Base-by-base conservation (phyloP, 2,113 vertebrate species). In the Centropus unirufus region DNA sequence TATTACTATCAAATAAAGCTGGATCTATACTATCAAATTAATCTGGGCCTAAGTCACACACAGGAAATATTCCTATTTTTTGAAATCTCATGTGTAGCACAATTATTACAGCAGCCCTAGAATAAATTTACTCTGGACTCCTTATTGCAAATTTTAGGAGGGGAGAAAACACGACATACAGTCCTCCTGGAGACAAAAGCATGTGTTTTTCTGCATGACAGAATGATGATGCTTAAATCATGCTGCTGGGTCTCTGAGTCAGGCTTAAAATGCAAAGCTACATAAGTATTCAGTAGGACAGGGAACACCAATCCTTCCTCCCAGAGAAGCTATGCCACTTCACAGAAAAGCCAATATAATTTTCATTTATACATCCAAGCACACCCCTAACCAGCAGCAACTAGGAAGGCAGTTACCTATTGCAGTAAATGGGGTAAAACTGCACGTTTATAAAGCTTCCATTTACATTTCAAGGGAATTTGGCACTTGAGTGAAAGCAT, bases 231-330 rank as follows among this genome's bases (percentile, higher is more conserved):
- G 36, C 49, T 55, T 59, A 30, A 0, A 1, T 57, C 36, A n/a
- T 2, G 14, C 23, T 62, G 16, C 22, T 11, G 9, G 62, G 27
- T 67, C 21, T 81, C 81, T 0, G 0, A 61, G n/a, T 27, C 2
- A 1, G 10, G 74, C 44, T 84, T 75, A 63, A 90, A 81, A 81
- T 13, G 6, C n/a, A 30, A 75, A 78, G 46, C n/a, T 83, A 82
- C 17, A 27, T 10, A 42, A 15, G 14, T 0, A 4, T 64, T 46
- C 51, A 44, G 17, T 49, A 57, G 40, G 64, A 64, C n/a, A 82
- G 23, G 17, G 19, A 82, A 69, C 67, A 78, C 16, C 13, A 92
- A 32, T 29, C 17, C 12, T 36, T 68, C 67, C 69, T 57, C 69
- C 17, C 61, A 49, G 57, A 82, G 27, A 22, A 70, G 40, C 22